Evolutionary conservation across 1,140 invertebrate genomes (phyloP), one percentile per base, ranked within the genome.

Genomic region (Drosophila asahinai): DNA sequence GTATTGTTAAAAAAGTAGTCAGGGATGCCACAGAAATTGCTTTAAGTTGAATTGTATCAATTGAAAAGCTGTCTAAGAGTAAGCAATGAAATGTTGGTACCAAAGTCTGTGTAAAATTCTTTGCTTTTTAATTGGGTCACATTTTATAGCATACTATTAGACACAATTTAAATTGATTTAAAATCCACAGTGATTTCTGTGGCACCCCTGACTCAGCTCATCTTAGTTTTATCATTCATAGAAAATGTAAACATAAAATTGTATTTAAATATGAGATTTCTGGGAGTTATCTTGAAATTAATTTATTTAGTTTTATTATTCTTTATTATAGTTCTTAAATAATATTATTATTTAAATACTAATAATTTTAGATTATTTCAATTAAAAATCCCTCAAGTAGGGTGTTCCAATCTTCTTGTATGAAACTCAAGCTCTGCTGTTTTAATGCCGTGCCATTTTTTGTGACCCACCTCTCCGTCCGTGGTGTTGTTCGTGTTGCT

Each of bases 401-500:
- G 12, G 80, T 62, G 59, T 82, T 17, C 2, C 9, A 19, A 12
- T 22, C 0, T 75, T 78, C 1, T 22, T 17, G 11, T 17, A 0
- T 9, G 0, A 2, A 1, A n/a, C n/a, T 11, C 15, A 1, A 14
- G 17, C 42, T 65, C n/a, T 40, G 27, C n/a, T 60, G 60, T 75
- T 89, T 89, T 89, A 84, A 81, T 84, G 81, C 49, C 38, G 38
- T 71, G 67, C 54, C 73, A 65, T 81, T 89, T 89, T 81, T 72
- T 86, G 78, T 65, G 67, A 71, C 64, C 80, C 83, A 81, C 64
- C 64, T 80, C 80, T 55, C 19, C 19, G 5, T 6, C 7, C 11
- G 38, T 67, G 38, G 19, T 65, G 48, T 70, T 72, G 63, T 61
- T 77, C 72, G 55, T 86, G 81, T 81, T 81, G 81, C 71, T 90